Evolutionary conservation across 2,797 vertebrate genomes (phyloP).

Genomic region (Australoheros facetus): DNA sequence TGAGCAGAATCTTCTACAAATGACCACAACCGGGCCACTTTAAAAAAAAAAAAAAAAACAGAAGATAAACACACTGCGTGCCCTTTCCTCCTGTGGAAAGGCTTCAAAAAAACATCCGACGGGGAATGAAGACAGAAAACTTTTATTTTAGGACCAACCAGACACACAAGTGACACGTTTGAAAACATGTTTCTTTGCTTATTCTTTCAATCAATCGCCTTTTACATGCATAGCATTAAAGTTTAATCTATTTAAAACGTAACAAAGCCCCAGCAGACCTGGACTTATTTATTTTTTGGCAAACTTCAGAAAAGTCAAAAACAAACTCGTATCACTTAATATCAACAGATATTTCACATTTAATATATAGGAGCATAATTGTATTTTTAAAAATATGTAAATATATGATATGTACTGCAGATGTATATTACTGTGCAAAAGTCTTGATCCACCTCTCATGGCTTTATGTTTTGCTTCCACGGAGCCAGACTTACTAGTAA

Average conservation of each 20-base stretch:
- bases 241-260: neutral
- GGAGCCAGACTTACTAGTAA: too few species aligned
- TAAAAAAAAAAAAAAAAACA: neutral
- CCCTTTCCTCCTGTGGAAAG: slow-evolving; percentile 46
- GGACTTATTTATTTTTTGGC: neutral
- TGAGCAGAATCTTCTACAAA: slow-evolving; percentile 56
- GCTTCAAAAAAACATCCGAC: slow-evolving; percentile 40
- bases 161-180: neutral
- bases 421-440: neutral
- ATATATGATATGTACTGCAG: neutral
- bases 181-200: neutral
- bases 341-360: neutral
- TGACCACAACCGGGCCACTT: slow-evolving; percentile 63
- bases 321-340: neutral
- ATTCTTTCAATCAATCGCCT: too few species aligned
- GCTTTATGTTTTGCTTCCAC: too few species aligned
- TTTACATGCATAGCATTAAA: neutral
- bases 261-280: neutral
- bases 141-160: neutral
- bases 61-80: slow-evolving; percentile 46
- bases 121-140: slow-evolving; percentile 1
- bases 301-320: neutral
- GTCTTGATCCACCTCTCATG: neutral
- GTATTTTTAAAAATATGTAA: neutral
- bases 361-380: neutral